Conservation (phyloP, 2,113 vertebrate species). For the Nannobrachium achirus region DNA sequence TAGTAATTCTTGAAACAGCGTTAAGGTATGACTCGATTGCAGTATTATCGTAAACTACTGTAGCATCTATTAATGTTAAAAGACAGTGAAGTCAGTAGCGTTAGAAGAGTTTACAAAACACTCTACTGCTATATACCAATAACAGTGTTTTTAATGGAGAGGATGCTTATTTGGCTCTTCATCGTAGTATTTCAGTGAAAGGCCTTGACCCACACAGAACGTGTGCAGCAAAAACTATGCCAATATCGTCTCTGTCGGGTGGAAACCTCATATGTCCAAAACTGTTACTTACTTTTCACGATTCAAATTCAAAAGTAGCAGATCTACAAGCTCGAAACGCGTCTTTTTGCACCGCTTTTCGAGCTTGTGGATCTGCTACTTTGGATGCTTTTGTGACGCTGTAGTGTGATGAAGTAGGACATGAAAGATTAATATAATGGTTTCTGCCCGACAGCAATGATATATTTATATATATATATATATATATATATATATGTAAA, state of each 20-base stretch:
- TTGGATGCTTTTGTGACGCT: too few species aligned
- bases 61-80: too few species aligned
- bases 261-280: background rate
- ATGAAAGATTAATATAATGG: too few species aligned
- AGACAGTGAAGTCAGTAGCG: background rate
- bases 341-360: too few species aligned
- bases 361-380: too few species aligned
- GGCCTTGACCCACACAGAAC: background rate
- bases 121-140: background rate
- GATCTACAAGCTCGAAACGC: too few species aligned
- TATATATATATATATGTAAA: too few species aligned
- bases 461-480: too few species aligned
- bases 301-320: too few species aligned
- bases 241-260: conserved; percentile 5
- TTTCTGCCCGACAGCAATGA: too few species aligned
- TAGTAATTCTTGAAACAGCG: conserved; percentile 30
- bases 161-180: conserved; percentile 29
- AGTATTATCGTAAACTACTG: background rate
- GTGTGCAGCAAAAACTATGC: background rate
- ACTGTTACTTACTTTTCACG: too few species aligned
- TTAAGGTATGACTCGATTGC: background rate
- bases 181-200: conserved; percentile 27
- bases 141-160: conserved; percentile 47
- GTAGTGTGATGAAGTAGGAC: too few species aligned
- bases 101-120: background rate